Base-by-base conservation (phyloP, 1,140 invertebrate genomes). In the Phocides pigmalion region DNA sequence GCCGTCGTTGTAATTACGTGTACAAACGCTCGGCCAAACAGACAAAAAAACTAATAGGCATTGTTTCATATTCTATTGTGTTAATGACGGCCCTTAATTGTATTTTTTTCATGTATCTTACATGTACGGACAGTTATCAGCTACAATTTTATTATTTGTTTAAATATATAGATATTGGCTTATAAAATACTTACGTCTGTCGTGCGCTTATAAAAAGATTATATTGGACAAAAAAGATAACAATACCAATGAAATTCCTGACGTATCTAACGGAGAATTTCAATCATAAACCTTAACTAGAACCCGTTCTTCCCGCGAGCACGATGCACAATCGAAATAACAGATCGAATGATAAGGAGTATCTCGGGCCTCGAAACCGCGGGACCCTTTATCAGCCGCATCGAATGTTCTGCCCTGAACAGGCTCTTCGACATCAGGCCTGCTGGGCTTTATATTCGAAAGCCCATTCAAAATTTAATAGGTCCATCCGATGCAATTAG, bases 241-340 rank as follows among this genome's bases (percentile, higher is more conserved):
- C 25, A 42, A n/a, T 14, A 42, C 53, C 42, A 56, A 56, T 42
- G 53, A 56, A 56, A 56, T 56, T 56, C 53, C 53, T 56, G n/a
- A 19, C 37, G 47, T 11, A 28, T 14, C 14, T 56, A 56, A 56
- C 53, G 53, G 53, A 20, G 20, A 19, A 9, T 54, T 56, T 56
- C 53, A 56, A 56, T 56, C 53, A 44, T 22, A 42, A 28, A 15
- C 37, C 20, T 22, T 14, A 15, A 28, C 12, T 9, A 42, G 39
- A 47, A 14, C 35, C 12, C 35, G 20, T 20, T 20, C 11, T 19
- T 0, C 11, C 19, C 17, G 35, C 28, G 15, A 19, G 32, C 14
- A n/a, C 15, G 28, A n/a, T 37, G 28, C 49, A 19, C 42, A 19
- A 16, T 37, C 49, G 28, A 35, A 35, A 51, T 51, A 51, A 37